These are phyloP conservation scores for Drosophila parvula DNA, from an alignment of 1,140 invertebrate species.

Conservation along the genomic window DNA sequence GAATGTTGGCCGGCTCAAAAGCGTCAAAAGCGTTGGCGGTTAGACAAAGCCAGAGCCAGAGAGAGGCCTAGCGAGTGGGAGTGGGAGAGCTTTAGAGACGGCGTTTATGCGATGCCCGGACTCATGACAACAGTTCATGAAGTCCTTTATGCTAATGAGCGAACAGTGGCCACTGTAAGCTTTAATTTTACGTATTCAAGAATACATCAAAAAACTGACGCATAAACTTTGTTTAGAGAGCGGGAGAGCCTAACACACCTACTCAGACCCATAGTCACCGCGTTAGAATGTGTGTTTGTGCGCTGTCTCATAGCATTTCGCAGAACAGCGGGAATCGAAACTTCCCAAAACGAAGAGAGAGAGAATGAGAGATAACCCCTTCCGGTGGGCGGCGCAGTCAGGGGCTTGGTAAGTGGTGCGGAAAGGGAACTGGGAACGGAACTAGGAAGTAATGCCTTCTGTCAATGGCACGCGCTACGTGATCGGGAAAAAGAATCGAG, in stretches of 20 bases:
- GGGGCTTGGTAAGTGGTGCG: background rate
- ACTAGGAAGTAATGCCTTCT: conserved; percentile 50
- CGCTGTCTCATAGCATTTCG: conserved; percentile 55
- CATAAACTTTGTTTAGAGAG: conserved; percentile 5
- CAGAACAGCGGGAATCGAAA: conserved; percentile 38
- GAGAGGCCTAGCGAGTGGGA: conserved; percentile 4
- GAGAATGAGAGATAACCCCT: conserved; percentile 26
- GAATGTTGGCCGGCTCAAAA: conserved; percentile 48
- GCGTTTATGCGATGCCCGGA: background rate
- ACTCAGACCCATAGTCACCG: conserved; percentile 32
- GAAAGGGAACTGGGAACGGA: conserved; percentile 36
- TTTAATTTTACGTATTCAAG: background rate
- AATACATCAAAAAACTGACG: background rate
- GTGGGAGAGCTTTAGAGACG: background rate
- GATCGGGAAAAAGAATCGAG: conserved; percentile 22
- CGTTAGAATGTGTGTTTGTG: conserved; percentile 9
- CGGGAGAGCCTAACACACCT: conserved; percentile 34
- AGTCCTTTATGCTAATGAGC: background rate
- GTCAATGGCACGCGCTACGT: conserved; percentile 49
- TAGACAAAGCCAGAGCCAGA: conserved; percentile 31
- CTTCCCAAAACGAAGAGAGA: conserved; percentile 19
- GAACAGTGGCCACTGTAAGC: background rate
- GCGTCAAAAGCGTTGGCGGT: conserved; percentile 45
- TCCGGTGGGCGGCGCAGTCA: conserved; percentile 16
- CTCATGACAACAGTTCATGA: background rate